phyloP scores from a whole-genome alignment of 2,888 invertebrate species.

The Molorchus minor region DNA sequence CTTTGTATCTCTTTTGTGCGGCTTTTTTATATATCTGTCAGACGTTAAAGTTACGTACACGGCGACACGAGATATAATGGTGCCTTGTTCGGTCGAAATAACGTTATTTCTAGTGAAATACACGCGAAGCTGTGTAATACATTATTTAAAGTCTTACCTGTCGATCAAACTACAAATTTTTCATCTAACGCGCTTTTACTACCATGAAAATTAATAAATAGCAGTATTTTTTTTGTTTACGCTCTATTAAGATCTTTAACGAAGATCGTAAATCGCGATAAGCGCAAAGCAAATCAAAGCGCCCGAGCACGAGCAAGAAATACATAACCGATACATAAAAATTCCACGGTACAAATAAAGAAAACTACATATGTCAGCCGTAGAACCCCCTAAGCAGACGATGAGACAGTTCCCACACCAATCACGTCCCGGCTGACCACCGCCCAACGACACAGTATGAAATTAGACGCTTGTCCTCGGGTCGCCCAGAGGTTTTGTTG shows the following conservation, averaged over 20 bases:
- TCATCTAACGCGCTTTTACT: too few species aligned
- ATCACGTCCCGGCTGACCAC: constrained; percentile 44
- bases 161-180: too few species aligned
- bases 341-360: constrained; percentile 25
- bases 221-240: too few species aligned
- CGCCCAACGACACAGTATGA: constrained; percentile 45
- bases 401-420: constrained; percentile 37
- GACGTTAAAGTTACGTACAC: constrained; percentile 11
- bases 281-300: constrained; percentile 7
- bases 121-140: background rate
- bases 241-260: background rate
- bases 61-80: constrained; percentile 18
- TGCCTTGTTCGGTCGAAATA: constrained; percentile 15
- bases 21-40: constrained; percentile 22
- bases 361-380: constrained; percentile 43
- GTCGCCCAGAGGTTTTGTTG: constrained; percentile 13
- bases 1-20: constrained; percentile 22
- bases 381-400: constrained; percentile 36
- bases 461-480: constrained; percentile 43
- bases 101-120: constrained; percentile 1
- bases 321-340: constrained; percentile 5
- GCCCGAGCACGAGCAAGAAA: background rate
- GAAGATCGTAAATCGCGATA: constrained; percentile 1
- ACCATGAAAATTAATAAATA: too few species aligned
- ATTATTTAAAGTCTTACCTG: too few species aligned